A percentile compares a stretch with the other conserved stretches of the same genome.
phyloP scores from a whole-genome alignment of 2,888 invertebrate genomes.

The Seira musarum region DNA sequence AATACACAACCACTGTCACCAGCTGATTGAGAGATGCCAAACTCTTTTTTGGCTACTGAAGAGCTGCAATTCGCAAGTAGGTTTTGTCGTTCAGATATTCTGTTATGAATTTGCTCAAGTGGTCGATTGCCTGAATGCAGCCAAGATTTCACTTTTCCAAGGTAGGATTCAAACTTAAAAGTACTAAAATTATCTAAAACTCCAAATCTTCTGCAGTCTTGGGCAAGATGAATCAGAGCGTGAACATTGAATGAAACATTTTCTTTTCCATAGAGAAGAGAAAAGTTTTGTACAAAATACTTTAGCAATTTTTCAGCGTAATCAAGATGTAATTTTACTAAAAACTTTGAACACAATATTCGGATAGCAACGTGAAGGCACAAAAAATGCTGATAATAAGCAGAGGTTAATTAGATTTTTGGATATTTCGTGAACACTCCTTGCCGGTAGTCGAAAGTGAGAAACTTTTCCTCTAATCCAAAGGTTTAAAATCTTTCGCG shows the following conservation, averaged over 20 bases:
- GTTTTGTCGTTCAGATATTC: neutral
- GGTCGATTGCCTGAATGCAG: neutral
- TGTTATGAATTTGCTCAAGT: constrained; percentile 25
- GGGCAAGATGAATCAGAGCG: constrained; percentile 26
- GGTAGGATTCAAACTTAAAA: constrained; percentile 39
- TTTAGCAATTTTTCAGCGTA: neutral
- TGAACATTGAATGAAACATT: constrained; percentile 42
- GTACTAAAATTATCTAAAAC: constrained; percentile 23
- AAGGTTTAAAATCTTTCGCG: constrained; percentile 39
- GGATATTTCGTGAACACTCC: constrained; percentile 69
- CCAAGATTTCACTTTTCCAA: constrained; percentile 18
- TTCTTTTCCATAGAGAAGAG: constrained; percentile 17
- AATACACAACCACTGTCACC: constrained; percentile 9
- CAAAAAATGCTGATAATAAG: constrained; percentile 55
- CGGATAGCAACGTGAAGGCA: constrained; percentile 19
- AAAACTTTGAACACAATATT: constrained; percentile 5
- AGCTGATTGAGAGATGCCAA: neutral
- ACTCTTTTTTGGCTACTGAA: neutral
- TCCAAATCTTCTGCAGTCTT: constrained; percentile 11
- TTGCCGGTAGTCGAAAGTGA: constrained; percentile 6
- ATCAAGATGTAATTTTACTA: neutral
- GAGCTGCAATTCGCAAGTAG: no score
- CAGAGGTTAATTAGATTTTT: constrained; percentile 57
- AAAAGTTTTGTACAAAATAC: constrained; percentile 34
- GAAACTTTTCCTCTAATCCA: constrained; percentile 31